Conservation (phyloP, 2,888 invertebrate species). For the Lasius platythorax region DNA sequence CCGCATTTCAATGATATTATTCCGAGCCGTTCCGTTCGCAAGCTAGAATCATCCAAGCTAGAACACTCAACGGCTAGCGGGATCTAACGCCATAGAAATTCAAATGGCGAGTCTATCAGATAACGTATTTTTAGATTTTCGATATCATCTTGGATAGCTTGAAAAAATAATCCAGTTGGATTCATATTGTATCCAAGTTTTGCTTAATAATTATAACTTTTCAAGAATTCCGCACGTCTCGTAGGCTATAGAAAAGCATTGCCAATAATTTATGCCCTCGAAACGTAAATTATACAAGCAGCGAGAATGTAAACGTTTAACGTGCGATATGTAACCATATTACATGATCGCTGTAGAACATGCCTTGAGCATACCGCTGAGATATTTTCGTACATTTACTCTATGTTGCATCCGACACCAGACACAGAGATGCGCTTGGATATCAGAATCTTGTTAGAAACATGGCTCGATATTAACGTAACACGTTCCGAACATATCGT, state of each 20-base stretch:
- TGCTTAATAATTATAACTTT: not conserved
- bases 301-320: conserved; percentile 50
- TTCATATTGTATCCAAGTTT: not conserved
- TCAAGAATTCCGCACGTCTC: not conserved
- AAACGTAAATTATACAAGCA: conserved; percentile 42
- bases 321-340: conserved; percentile 48
- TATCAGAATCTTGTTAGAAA: conserved; percentile 49
- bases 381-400: conserved; percentile 50
- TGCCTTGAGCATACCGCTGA: conserved; percentile 49
- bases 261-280: conserved; percentile 28
- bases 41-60: conserved; percentile 21
- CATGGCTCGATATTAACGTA: conserved; percentile 45
- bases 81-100: conserved; percentile 62
- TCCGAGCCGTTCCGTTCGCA: conserved; percentile 70
- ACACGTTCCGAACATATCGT: conserved; percentile 17
- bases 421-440: conserved; percentile 42
- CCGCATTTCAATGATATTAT: conserved; percentile 80
- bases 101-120: conserved; percentile 39
- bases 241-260: not conserved
- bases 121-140: conserved; percentile 2
- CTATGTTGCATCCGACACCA: conserved; percentile 47
- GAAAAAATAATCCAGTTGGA: not conserved
- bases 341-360: conserved; percentile 43
- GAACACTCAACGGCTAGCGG: conserved; percentile 21
- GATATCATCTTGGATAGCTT: not conserved